phyloP scores from a whole-genome alignment of 2,888 invertebrate species.

The Caenorhabditis sinica region DNA sequence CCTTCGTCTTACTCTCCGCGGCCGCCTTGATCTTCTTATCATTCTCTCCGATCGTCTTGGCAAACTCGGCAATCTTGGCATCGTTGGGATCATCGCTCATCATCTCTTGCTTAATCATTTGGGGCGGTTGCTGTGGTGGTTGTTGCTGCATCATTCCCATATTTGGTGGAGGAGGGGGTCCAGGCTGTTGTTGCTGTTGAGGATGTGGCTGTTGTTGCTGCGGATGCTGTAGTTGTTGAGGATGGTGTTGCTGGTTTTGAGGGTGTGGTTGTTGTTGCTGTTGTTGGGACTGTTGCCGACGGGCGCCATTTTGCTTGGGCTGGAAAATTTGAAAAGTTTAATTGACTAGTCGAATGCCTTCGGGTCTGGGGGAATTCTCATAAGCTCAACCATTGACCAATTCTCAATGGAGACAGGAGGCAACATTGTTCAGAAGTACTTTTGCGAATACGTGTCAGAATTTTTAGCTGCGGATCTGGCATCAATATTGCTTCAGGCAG shows the following conservation, averaged over 20 bases:
- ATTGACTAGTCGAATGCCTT: too few species aligned
- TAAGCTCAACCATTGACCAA: too few species aligned
- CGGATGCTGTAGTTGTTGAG: background rate
- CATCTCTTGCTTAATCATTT: constrained; percentile 34
- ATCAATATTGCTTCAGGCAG: too few species aligned
- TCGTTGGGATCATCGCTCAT: constrained; percentile 49
- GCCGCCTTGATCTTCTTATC: constrained; percentile 68
- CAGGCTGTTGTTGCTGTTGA: background rate
- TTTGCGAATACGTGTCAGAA: too few species aligned
- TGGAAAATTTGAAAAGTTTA: background rate
- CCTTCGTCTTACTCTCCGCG: constrained; percentile 56
- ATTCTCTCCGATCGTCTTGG: constrained; percentile 62
- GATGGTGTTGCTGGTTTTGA: background rate
- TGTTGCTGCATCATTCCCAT: constrained; percentile 15
- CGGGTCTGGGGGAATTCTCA: too few species aligned
- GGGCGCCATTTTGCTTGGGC: constrained; percentile 21
- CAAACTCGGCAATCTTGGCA: constrained; percentile 64
- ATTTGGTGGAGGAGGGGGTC: background rate
- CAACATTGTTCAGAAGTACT: too few species aligned
- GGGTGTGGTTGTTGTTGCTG: background rate
- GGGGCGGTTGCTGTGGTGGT: background rate
- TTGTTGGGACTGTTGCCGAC: constrained; percentile 19
- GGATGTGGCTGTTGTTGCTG: background rate
- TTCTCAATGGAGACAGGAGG: too few species aligned
- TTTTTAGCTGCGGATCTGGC: too few species aligned